A percentile compares a stretch with the other conserved stretches of the same genome.
Conservation (phyloP, 2,888 invertebrate species). For the Ophraella communa region DNA sequence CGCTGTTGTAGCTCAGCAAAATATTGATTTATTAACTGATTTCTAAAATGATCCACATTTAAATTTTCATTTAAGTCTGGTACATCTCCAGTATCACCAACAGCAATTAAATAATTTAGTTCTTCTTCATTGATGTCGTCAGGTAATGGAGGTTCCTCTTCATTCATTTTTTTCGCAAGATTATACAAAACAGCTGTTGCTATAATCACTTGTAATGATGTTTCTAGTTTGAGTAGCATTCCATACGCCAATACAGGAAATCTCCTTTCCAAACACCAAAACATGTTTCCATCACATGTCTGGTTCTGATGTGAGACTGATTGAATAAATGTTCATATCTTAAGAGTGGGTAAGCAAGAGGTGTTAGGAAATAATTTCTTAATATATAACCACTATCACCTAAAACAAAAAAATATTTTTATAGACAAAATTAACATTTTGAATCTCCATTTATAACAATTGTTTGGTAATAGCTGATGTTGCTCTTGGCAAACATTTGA, state of each 20-base stretch:
- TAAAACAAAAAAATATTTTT: too few species aligned
- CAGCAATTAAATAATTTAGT: conserved; percentile 22
- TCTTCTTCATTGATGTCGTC: conserved; percentile 25
- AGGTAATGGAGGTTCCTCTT: conserved; percentile 22
- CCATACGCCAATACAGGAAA: conserved; percentile 25
- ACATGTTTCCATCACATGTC: not conserved
- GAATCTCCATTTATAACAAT: not conserved
- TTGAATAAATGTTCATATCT: not conserved
- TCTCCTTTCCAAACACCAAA: conserved; percentile 53
- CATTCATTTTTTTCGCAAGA: conserved; percentile 14
- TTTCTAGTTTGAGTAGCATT: conserved; percentile 13
- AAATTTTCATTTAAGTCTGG: too few species aligned
- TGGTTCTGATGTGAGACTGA: not conserved
- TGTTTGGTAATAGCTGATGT: not conserved
- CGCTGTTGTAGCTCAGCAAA: too few species aligned
- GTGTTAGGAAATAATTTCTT: not conserved
- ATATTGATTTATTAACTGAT: too few species aligned
- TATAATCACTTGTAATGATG: conserved; percentile 13
- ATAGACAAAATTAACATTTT: too few species aligned
- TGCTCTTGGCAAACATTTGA: not conserved
- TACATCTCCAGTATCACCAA: not conserved
- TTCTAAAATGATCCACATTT: too few species aligned
- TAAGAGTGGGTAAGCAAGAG: not conserved
- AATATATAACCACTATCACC: not conserved
- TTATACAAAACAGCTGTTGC: conserved; percentile 30